Conservation (phyloP, 2,888 invertebrate genomes). For the Acanthosoma haemorrhoidale region DNA sequence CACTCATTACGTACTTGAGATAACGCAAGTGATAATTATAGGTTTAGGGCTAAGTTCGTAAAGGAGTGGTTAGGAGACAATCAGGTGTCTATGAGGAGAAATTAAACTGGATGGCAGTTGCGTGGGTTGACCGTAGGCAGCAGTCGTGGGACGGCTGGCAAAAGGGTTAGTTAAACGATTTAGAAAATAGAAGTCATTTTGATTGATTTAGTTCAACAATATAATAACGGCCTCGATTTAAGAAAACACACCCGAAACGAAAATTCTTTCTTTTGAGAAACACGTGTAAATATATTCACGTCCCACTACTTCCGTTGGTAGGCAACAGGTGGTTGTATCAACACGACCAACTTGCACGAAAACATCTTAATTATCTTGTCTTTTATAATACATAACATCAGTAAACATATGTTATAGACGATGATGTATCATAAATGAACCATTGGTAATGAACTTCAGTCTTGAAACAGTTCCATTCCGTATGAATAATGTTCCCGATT, state of each 20-base stretch:
- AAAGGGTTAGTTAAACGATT: constrained; percentile 2
- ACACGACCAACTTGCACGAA: too few species aligned
- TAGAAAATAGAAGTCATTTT: not conserved
- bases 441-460: too few species aligned
- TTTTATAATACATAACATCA: too few species aligned
- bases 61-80: not conserved
- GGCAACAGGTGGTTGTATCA: too few species aligned
- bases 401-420: too few species aligned
- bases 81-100: constrained; percentile 3
- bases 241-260: not conserved
- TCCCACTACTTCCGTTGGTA: not conserved
- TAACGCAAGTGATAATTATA: not conserved
- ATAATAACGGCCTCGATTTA: not conserved
- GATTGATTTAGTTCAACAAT: not conserved
- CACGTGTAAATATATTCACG: not conserved
- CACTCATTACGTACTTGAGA: too few species aligned
- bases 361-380: too few species aligned
- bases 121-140: not conserved
- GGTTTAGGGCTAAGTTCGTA: too few species aligned
- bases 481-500: too few species aligned
- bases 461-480: too few species aligned
- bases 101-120: not conserved
- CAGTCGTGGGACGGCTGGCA: not conserved
- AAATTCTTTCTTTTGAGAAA: too few species aligned
- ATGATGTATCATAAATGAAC: too few species aligned